A percentile compares a stretch with the other conserved stretches of the same genome.
These are phyloP conservation scores for Ondatra zibethicus DNA, from an alignment of 2,113 vertebrate species.

Conservation along the genomic window DNA sequence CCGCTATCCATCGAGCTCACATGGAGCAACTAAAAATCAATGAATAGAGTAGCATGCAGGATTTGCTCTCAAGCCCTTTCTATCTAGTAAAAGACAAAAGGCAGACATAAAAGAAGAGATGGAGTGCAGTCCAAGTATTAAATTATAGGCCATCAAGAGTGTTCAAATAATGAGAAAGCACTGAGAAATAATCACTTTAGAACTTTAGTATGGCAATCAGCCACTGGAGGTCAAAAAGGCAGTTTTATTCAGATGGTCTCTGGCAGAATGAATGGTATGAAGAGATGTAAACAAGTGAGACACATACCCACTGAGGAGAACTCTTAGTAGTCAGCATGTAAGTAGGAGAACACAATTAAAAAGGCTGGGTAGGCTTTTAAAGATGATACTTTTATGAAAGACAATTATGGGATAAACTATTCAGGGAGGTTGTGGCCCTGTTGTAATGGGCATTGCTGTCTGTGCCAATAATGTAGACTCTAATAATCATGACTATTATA, in stretches of 20 bases:
- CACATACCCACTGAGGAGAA: not conserved
- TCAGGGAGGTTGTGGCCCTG: conserved; percentile 14
- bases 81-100: not conserved
- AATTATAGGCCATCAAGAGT: not conserved
- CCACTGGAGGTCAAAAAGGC: not conserved
- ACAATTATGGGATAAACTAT: conserved; percentile 34
- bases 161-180: not conserved
- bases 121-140: not conserved
- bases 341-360: conserved; percentile 9
- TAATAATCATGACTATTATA: conserved; percentile 25
- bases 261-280: not conserved
- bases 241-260: conserved; percentile 6
- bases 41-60: not conserved
- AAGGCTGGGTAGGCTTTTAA: not conserved
- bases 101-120: not conserved
- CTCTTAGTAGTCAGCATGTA: conserved; percentile 43
- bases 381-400: conserved; percentile 11
- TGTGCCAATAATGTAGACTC: conserved; percentile 16
- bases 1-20: not conserved
- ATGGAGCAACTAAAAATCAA: not conserved
- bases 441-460: conserved; percentile 36
- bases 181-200: not conserved
- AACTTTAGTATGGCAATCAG: not conserved
- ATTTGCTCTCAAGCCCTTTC: conserved; percentile 8
- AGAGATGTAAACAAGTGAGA: conserved; percentile 38